Base-by-base conservation (phyloP, 2,888 invertebrate genomes). In the Drosophila pullipes region DNA sequence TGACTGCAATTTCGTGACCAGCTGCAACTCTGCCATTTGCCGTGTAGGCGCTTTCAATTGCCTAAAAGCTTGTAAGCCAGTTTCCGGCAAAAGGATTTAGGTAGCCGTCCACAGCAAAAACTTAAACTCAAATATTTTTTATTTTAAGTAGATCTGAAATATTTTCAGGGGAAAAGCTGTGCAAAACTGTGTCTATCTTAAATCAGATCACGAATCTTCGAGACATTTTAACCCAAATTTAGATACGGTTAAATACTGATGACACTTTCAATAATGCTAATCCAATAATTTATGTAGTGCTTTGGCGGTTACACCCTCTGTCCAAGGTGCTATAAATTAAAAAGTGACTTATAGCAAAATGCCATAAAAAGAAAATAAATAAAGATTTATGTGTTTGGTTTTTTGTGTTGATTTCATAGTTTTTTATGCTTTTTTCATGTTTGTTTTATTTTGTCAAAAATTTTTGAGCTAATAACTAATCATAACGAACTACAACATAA, bases 401-500 rank as follows among this genome's bases (percentile, higher is more conserved):
- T 87, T 85, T 85, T 80, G 72, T 87, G 71, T 80, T 78, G 79
- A 84, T 78, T 84, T 80, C 64, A 75, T 69, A 66, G 71, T 69
- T 72, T 76, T 66, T 64, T 76, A 57, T 78, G 71, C 76, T 81
- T 82, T 77, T 78, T 69, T 50, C 53, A 53, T 81, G 74, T 78
- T 79, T 85, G 81, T 79, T 84, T 85, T 90, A 81, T 85, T 81
- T 81, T 84, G 74, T 81, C 78, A 80, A 84, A 86, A 89, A 77
- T 67, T 75, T 79, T 83, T 78, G 85, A 88, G 82, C 87, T 91
- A 90, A 79, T 78, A 86, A 89, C 88, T 92, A 92, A 92, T 91
- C 91, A 91, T 92, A 92, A 92, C 91, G 91, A 92, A 91, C 89
- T 88, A 89, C 64, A 77, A 90, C 88, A 92, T 92, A 92, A 92